These are phyloP conservation scores for Centroberyx gerrardi DNA, from an alignment of 2,797 vertebrate species.

Conservation along the genomic window DNA sequence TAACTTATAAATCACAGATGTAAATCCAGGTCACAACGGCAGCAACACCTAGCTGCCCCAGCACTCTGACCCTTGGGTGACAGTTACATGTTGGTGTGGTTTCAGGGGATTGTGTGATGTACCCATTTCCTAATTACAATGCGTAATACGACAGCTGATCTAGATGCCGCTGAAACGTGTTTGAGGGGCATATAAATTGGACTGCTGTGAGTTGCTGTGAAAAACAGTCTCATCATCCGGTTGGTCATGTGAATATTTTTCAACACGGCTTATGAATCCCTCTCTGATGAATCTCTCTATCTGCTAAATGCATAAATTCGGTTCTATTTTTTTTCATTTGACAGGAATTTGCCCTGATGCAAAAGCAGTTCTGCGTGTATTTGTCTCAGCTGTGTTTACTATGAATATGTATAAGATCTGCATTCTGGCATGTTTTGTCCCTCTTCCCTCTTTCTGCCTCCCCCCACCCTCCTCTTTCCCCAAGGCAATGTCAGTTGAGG, in stretches of 20 bases:
- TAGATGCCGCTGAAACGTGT: slow-evolving; percentile 19
- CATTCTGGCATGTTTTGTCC: neutral
- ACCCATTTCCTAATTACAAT: slow-evolving; percentile 30
- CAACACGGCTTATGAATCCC: neutral
- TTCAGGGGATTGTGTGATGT: slow-evolving; percentile 1
- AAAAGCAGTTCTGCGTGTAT: neutral
- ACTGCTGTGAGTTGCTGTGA: neutral
- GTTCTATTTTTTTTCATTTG: neutral
- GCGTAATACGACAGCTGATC: slow-evolving; percentile 39
- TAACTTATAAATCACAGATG: too few species aligned
- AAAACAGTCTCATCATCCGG: neutral
- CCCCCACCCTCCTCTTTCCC: slow-evolving; percentile 5
- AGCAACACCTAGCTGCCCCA: neutral
- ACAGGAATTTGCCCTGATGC: neutral
- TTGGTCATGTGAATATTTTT: neutral
- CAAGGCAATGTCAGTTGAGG: slow-evolving; percentile 58
- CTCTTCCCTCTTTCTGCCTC: neutral
- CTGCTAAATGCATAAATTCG: neutral
- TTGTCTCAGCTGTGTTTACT: slow-evolving; percentile 22
- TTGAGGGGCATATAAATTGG: slow-evolving; percentile 1
- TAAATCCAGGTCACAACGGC: too few species aligned
- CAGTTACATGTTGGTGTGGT: neutral
- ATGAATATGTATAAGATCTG: neutral
- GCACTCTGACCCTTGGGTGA: neutral
- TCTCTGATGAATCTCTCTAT: neutral